Conservation (phyloP, 1,140 invertebrate species). For the Chymomyza costata region DNA sequence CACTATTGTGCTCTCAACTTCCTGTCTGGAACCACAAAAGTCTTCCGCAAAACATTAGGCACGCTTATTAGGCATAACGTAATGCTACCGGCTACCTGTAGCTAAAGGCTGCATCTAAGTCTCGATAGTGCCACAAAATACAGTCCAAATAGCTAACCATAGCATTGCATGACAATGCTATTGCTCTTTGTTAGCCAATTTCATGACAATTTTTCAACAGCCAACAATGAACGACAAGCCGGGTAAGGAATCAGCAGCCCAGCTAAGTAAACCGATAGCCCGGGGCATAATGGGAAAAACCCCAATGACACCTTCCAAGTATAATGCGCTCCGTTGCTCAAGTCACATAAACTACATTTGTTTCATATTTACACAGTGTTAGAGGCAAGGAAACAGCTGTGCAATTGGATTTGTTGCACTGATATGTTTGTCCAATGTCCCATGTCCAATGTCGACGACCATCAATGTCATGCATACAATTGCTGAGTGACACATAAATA, state of each 20-base stretch:
- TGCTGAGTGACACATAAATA: conserved; percentile 66
- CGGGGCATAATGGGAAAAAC: conserved; percentile 17
- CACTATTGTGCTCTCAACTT: conserved; percentile 33
- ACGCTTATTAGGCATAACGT: conserved; percentile 48
- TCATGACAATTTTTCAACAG: conserved; percentile 63
- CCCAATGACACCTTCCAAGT: conserved; percentile 26
- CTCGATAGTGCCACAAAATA: conserved; percentile 22
- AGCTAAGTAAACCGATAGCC: conserved; percentile 18
- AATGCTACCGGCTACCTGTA: conserved; percentile 46
- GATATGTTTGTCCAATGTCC: conserved; percentile 1
- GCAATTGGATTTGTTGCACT: conserved; percentile 57
- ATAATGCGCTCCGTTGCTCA: too few relatives aligned
- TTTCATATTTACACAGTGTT: conserved; percentile 60
- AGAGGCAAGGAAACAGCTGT: conserved; percentile 43
- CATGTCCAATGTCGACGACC: conserved; percentile 27
- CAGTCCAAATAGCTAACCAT: conserved; percentile 28
- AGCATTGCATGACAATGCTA: conserved; percentile 50
- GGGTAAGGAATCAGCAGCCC: background rate
- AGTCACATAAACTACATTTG: conserved; percentile 54
- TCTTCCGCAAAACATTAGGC: conserved; percentile 59
- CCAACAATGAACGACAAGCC: conserved; percentile 9
- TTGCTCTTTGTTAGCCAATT: conserved; percentile 64
- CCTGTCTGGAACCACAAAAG: conserved; percentile 48
- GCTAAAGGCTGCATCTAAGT: conserved; percentile 31
- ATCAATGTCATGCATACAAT: conserved; percentile 72